Evolutionary conservation across 2,888 invertebrate species (phyloP).

Genomic region (Trichopria drosophilae): DNA sequence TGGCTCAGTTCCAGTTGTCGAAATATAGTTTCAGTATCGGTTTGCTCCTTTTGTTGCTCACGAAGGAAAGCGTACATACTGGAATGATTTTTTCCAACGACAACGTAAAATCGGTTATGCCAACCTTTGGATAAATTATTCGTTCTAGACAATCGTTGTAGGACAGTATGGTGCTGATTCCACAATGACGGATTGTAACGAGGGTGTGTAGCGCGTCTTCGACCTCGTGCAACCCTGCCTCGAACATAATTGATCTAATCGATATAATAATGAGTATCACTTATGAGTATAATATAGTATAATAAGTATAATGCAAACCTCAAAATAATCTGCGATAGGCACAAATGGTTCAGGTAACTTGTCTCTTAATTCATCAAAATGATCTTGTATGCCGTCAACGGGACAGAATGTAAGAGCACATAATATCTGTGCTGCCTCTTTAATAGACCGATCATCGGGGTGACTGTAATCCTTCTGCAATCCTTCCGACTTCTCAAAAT

Average conservation of each 20-base stretch:
- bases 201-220: constrained; percentile 9
- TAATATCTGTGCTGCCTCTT: constrained; percentile 7
- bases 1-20: no score
- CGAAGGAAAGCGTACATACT: no score
- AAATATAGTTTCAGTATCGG: no score
- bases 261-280: no score
- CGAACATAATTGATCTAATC: no score
- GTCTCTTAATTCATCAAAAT: constrained; percentile 9
- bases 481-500: constrained; percentile 11
- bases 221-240: constrained; percentile 9
- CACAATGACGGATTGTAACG: constrained; percentile 6
- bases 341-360: constrained; percentile 12
- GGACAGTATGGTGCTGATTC: constrained; percentile 4
- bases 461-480: constrained; percentile 11
- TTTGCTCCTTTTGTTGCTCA: no score
- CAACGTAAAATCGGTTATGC: neutral
- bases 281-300: no score
- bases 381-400: constrained; percentile 14
- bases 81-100: constrained; percentile 4
- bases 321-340: constrained; percentile 14
- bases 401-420: constrained; percentile 9
- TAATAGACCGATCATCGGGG: constrained; percentile 10
- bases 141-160: constrained; percentile 1
- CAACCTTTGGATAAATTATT: constrained; percentile 6
- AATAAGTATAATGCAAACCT: constrained; percentile 6